Evolutionary conservation across 2,797 vertebrate genomes (phyloP).

Genomic region (Aplochiton taeniatus): DNA sequence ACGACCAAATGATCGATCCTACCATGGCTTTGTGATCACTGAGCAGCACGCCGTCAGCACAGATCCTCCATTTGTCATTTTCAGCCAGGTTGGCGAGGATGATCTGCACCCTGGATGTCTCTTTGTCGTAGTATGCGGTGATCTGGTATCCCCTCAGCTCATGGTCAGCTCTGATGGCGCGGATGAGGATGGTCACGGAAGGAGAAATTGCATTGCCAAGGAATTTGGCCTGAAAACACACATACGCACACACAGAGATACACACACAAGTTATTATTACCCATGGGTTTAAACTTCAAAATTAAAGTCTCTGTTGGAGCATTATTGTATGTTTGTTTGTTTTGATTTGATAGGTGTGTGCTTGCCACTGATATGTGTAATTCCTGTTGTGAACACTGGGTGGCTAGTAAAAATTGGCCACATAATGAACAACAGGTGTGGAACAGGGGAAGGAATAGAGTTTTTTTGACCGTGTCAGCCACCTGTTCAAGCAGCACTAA

Average conservation of each 20-base stretch:
- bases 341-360: too few relatives aligned
- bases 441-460: too few relatives aligned
- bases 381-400: too few relatives aligned
- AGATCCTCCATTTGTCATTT: conserved; percentile 78
- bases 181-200: conserved; percentile 66
- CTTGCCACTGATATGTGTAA: too few relatives aligned
- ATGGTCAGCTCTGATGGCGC: conserved; percentile 67
- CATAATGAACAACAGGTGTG: too few relatives aligned
- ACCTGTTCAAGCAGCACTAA: too few relatives aligned
- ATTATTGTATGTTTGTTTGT: too few relatives aligned
- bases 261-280: background rate
- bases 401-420: too few relatives aligned
- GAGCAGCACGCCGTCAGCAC: conserved; percentile 76
- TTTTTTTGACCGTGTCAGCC: too few relatives aligned
- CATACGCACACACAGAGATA: background rate
- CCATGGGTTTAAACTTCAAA: background rate
- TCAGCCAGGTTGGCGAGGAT: conserved; percentile 75
- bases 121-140: conserved; percentile 69
- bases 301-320: background rate
- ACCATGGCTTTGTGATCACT: conserved; percentile 81
- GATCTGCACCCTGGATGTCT: conserved; percentile 71
- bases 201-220: conserved; percentile 68
- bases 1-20: conserved; percentile 43
- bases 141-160: conserved; percentile 79
- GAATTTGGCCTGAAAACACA: conserved; percentile 67